These are phyloP conservation scores for Synergus gifuensis DNA, from an alignment of 2,888 invertebrate species.

Conservation along the genomic window DNA sequence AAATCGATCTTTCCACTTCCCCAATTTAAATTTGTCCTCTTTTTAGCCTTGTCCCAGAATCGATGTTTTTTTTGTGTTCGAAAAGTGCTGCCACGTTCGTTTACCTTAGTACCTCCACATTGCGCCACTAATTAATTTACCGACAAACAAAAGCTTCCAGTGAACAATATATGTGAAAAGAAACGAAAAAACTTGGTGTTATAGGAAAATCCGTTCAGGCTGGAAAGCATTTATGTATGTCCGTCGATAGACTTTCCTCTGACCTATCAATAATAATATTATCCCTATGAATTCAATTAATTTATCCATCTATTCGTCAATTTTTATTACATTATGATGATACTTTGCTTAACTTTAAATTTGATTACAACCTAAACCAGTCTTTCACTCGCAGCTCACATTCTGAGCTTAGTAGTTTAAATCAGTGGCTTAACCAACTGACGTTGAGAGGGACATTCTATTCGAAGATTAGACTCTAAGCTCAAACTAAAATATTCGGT, in stretches of 20 bases:
- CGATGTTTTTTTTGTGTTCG: conserved; percentile 2
- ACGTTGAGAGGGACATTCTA: conserved; percentile 7
- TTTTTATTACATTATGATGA: background rate
- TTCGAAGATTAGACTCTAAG: conserved; percentile 27
- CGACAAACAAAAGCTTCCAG: conserved; percentile 17
- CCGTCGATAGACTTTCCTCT: background rate
- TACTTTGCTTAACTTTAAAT: background rate
- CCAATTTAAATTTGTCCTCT: conserved; percentile 36
- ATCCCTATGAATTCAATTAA: background rate
- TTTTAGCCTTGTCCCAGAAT: conserved; percentile 21
- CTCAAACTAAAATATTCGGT: conserved; percentile 16
- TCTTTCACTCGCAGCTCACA: conserved; percentile 15
- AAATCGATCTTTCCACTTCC: conserved; percentile 20
- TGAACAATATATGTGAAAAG: conserved; percentile 18
- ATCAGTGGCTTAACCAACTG: conserved; percentile 38
- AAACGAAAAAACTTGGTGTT: conserved; percentile 20
- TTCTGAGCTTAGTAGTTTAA: conserved; percentile 35
- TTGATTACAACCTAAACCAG: background rate
- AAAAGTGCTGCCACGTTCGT: conserved; percentile 22
- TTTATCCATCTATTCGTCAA: too few relatives aligned
- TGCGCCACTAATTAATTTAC: conserved; percentile 28
- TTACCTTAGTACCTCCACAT: conserved; percentile 22
- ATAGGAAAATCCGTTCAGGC: background rate
- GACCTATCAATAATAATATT: background rate
- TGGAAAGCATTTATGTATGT: background rate